phyloP scores from a whole-genome alignment of 2,797 vertebrate genomes.

The Hemitrygon akajei region DNA sequence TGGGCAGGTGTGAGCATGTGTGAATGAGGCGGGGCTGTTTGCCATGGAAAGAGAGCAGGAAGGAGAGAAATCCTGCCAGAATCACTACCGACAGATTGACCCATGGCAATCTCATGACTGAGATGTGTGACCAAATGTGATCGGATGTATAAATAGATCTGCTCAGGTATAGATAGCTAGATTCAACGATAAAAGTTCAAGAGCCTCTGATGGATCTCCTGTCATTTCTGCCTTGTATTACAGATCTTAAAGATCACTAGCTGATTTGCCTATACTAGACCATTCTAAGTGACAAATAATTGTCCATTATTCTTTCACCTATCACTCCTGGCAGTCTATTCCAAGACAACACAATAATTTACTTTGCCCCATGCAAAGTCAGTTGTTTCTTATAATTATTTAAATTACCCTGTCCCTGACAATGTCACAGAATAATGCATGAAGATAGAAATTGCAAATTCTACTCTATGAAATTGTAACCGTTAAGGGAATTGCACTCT shows the following conservation, averaged over 20 bases:
- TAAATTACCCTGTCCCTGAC: background rate
- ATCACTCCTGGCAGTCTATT: background rate
- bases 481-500: background rate
- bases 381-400: background rate
- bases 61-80: background rate
- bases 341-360: background rate
- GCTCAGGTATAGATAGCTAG: background rate
- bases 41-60: background rate
- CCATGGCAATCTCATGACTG: background rate
- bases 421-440: too few relatives aligned
- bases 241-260: background rate
- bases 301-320: background rate
- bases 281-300: background rate
- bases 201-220: background rate
- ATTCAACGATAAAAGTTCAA: background rate
- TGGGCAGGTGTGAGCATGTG: too few relatives aligned
- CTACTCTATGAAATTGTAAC: background rate
- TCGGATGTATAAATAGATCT: background rate
- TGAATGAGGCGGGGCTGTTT: too few relatives aligned
- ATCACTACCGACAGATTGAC: background rate
- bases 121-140: background rate
- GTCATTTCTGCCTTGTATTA: background rate
- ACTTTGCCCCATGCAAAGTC: background rate
- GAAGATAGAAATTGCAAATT: background rate
- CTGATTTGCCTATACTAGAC: background rate